Evolutionary conservation across 2,113 vertebrate species (phyloP), one percentile per base, ranked within the genome.

Genomic region (Otis tarda): DNA sequence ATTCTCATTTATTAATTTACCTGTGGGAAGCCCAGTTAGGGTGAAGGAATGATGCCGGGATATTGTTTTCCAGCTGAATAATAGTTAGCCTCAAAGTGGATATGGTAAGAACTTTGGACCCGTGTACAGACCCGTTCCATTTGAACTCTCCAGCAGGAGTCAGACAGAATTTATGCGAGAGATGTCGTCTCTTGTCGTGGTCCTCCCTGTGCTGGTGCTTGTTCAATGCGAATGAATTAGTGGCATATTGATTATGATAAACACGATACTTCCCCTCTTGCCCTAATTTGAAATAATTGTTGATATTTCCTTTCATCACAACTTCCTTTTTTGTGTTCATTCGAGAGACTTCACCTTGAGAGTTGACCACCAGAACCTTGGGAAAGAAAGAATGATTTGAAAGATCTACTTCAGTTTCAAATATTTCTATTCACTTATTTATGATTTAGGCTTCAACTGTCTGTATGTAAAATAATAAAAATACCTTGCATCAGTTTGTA

Each of bases 1-100:
- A 25, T 41, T 86, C 63, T 45, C 14, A n/a, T 80, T 30, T n/a
- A 79, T n/a, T 61, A 10, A 78, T 68, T 89, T 98, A 99, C 99
- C 99, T 99, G 98, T 99, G 99, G 7, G 99, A 99, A 30, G 99
- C 99, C 99, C 99, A 99, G 96, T 99, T 99, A 33, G 99, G 99
- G 94, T 99, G 99, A 97, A 99, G 99, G 69, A 99, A 99, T 3
- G 99, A 99, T 4, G 98, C 98, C 1, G 99, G 99, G 75, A 99
- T 98, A 67, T 98, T 99, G 91, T 98, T 99, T 97, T 99, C 99
- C 67, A 99, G 95, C 97, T 99, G 99, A 86, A 99, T 99, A 94
- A 99, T 99, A 87, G 99, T 99, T 67, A 99, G 98, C 67, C 99
- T 98, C 96, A 99, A 98, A 27, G 99, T 99, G 84, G 99, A 99